These are phyloP conservation scores for Fabriciana adippe DNA, from an alignment of 2,888 invertebrate species.

Conservation along the genomic window DNA sequence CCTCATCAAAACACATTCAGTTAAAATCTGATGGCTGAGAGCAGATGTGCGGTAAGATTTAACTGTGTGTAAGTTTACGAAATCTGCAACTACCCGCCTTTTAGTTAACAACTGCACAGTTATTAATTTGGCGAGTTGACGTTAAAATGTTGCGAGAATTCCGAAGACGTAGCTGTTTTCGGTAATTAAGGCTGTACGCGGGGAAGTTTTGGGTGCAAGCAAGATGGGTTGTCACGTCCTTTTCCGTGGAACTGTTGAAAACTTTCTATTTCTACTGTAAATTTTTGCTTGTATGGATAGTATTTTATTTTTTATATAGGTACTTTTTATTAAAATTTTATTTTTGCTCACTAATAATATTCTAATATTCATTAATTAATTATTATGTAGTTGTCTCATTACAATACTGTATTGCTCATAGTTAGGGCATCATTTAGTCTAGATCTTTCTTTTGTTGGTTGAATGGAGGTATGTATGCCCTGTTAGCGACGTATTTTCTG, in stretches of 20 bases:
- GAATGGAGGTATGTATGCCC: no score
- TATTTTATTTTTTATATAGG: background rate
- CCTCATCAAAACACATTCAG: constrained; percentile 7
- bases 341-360: background rate
- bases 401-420: no score
- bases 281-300: background rate
- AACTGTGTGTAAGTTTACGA: constrained; percentile 18
- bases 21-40: constrained; percentile 1
- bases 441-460: no score
- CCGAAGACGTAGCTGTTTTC: constrained; percentile 27
- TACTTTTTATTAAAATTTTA: background rate
- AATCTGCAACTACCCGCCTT: constrained; percentile 29
- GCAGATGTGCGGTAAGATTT: background rate
- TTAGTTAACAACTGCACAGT: constrained; percentile 27
- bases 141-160: constrained; percentile 26
- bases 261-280: background rate
- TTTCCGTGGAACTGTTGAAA: background rate
- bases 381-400: no score
- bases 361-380: no score
- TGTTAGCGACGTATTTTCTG: no score
- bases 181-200: constrained; percentile 22
- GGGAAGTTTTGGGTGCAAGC: constrained; percentile 19
- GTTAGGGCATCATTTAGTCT: no score
- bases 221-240: background rate
- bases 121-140: constrained; percentile 31